phyloP scores from a whole-genome alignment of 2,797 vertebrate species.

The Xenentodon cancila region DNA sequence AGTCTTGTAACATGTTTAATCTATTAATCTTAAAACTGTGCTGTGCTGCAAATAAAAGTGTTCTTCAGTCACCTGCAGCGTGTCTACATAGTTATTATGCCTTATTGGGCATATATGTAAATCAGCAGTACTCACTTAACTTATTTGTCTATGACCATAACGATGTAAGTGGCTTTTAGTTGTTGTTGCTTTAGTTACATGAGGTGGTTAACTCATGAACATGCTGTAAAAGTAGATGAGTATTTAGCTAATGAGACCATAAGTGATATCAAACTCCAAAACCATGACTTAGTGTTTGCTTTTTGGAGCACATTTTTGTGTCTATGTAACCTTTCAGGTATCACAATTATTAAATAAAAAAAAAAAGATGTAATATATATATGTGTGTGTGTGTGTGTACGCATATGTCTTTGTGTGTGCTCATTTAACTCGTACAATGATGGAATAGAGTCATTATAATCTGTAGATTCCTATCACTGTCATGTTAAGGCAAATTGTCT shows the following conservation, averaged over 20 bases:
- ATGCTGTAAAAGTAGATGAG: slow-evolving; percentile 3
- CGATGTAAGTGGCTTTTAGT: slow-evolving; percentile 12
- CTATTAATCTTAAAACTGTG: too few species aligned
- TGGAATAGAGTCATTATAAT: slow-evolving; percentile 74
- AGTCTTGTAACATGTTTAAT: too few species aligned
- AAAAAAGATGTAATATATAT: neutral
- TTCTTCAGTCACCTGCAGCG: slow-evolving; percentile 1
- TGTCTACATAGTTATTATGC: neutral
- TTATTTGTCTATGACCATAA: neutral
- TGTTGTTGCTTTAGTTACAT: slow-evolving; percentile 4
- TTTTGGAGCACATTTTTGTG: slow-evolving; percentile 1
- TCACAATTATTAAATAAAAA: slow-evolving; percentile 40
- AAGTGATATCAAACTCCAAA: neutral
- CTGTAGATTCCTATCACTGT: slow-evolving; percentile 69
- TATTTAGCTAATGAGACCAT: slow-evolving; percentile 4
- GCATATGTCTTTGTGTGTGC: neutral
- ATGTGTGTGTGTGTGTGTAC: slow-evolving; percentile 12
- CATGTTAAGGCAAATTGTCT: slow-evolving; percentile 75
- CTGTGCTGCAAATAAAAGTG: slow-evolving; percentile 2
- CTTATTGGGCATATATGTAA: neutral
- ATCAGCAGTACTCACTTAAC: neutral
- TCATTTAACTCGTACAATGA: slow-evolving; percentile 57
- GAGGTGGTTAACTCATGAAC: slow-evolving; percentile 11
- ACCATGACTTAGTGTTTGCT: too few species aligned
- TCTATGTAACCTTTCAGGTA: slow-evolving; percentile 6